Evolutionary conservation across 1,140 invertebrate genomes (phyloP).

Genomic region (Hyles vespertilio): DNA sequence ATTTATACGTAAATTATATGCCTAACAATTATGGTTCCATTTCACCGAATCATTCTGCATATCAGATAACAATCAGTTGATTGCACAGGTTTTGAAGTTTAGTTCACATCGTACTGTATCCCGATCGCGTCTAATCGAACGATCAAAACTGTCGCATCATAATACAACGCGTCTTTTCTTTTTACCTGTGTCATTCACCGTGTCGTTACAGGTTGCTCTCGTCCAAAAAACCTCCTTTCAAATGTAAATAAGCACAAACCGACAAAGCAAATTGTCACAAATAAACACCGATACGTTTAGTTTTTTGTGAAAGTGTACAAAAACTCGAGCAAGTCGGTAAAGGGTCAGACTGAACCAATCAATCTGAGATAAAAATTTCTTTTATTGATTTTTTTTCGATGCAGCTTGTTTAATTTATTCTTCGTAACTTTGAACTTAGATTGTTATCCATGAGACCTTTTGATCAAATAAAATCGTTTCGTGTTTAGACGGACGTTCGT

Average conservation of each 20-base stretch:
- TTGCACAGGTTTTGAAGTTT: too few relatives aligned
- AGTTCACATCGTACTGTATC: too few relatives aligned
- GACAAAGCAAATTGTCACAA: slow-evolving; percentile 76
- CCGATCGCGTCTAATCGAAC: background rate
- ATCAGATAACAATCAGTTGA: too few relatives aligned
- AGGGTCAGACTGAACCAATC: slow-evolving; percentile 70
- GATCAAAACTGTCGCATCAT: slow-evolving; percentile 5
- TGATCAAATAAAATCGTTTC: slow-evolving; percentile 48
- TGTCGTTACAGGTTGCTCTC: slow-evolving; percentile 66
- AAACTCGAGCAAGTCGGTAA: slow-evolving; percentile 61
- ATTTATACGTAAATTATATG: too few relatives aligned
- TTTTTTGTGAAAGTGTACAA: slow-evolving; percentile 67
- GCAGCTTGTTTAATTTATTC: slow-evolving; percentile 34
- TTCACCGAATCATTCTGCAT: too few relatives aligned
- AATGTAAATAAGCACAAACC: slow-evolving; percentile 72
- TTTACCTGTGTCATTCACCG: slow-evolving; percentile 68
- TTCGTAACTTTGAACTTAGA: slow-evolving; percentile 52
- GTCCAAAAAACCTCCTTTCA: slow-evolving; percentile 64
- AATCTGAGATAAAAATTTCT: slow-evolving; percentile 72
- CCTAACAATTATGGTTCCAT: too few relatives aligned
- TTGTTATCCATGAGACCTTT: slow-evolving; percentile 66
- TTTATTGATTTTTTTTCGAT: slow-evolving; percentile 66
- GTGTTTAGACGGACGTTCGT: slow-evolving; percentile 17
- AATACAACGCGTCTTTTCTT: slow-evolving; percentile 5
- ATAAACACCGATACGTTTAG: slow-evolving; percentile 71